Evolutionary conservation across 2,113 vertebrate genomes (phyloP), one percentile per base, ranked within the genome.

Genomic region (Alaudala cheleensis): DNA sequence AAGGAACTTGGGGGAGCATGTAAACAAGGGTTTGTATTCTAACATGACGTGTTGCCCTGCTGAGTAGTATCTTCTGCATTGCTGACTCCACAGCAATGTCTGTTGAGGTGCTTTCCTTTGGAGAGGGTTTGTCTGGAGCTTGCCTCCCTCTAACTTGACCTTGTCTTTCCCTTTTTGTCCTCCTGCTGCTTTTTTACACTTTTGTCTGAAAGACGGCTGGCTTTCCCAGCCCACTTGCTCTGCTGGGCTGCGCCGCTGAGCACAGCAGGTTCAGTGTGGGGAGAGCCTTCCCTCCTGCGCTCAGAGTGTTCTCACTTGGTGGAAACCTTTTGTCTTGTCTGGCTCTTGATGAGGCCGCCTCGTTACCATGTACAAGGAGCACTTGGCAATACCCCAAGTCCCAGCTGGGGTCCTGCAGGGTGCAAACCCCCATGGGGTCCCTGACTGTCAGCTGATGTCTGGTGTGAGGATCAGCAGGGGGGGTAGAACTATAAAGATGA

Each of bases 301-400:
- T 69, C 44, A 26, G 13, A 89, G 47, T 86, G 78, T 80, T 79
- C 76, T 62, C 58, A 21, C 62, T 93, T 58, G 54, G 45, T 80
- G 81, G 87, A 88, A 95, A 40, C 54, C 87, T 82, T 95, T 95
- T 97, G 87, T 95, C 57, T 65, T 54, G 53, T 64, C 28, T 58
- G 29, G 45, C 56, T 67, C 82, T 92, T 90, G 65, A 71, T 74
- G 31, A 3, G 72, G 37, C 67, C 1, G 4, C 42, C 82, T 78
- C 2, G 0, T 71, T 95, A 64, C 51, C 74, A 23, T 39, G 29
- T 67, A 57, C 60, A 64, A 64, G 51, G 31, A 87, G 51, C 50
- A 21, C 58, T 93, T 93, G 92, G 86, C 94, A 93, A 51, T 54
- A 62, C 69, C 64, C 76, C 1, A 44, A 62, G 51, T 74, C 56